Evolutionary conservation across 2,888 invertebrate species (phyloP), one percentile per base, ranked within the genome.

Genomic region (Heliconius sara): DNA sequence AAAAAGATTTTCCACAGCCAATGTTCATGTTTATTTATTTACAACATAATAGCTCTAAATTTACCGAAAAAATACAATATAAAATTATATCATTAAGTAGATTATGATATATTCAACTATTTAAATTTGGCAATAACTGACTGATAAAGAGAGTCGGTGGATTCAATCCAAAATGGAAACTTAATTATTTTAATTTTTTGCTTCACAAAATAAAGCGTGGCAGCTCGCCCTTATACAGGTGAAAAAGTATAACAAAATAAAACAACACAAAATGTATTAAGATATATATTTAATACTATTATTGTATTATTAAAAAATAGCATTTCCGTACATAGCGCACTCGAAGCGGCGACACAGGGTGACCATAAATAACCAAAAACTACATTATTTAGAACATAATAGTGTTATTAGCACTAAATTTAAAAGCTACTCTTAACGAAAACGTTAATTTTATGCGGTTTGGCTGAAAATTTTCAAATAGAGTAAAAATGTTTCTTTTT

Each of bases 241-340:
- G 34, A 9, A 47, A 16, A 19, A 52, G 27, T 27, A 27, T 27
- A 52, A 52, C 7, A 12, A 60, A 73, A 73, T 73, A 60, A 73
- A 73, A 73, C n/a, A 39, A 60, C 19, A 34, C 22, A 73, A 25
- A 39, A 12, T 74, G 70, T 75, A 76, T 65, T 77, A 66, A 81
- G 70, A 80, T 80, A 83, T 81, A 84, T 78, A 70, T 91, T 92
- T 93, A 94, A 93, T 94, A 93, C 93, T 92, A 93, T 91, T 89
- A 91, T 91, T 91, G 89, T 93, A 81, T 89, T 88, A 89, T 87
- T 89, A 87, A 87, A 70, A 88, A 91, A 86, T 86, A 85, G 84
- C 85, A 84, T 82, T 83, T 74, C 78, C 84, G 81, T 86, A 85
- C 85, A 85, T 87, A 85, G 86, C 86, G 83, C 81, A 76, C 74